Conservation (phyloP, 64 coral and sea anemone species). For the Montipora cactus region DNA sequence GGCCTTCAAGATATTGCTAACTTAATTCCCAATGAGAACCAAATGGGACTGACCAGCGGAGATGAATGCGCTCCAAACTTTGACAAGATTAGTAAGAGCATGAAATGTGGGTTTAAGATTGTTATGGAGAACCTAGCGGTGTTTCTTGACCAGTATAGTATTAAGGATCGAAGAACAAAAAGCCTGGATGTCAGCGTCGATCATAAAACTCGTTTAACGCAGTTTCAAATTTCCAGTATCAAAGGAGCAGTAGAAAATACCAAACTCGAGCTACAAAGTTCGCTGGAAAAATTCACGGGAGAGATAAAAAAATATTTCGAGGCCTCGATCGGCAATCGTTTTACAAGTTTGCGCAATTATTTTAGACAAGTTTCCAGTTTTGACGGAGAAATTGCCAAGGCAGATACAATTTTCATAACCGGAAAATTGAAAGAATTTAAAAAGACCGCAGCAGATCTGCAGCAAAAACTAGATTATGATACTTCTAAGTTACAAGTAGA, state of each 20-base stretch:
- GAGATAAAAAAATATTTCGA: slow-evolving; percentile 55
- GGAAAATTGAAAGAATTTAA: slow-evolving; percentile 23
- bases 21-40: slow-evolving; percentile 23
- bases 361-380: slow-evolving; percentile 33
- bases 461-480: slow-evolving; percentile 35
- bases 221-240: slow-evolving; percentile 62
- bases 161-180: slow-evolving; percentile 38
- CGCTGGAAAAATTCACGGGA: slow-evolving; percentile 23
- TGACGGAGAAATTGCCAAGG: slow-evolving; percentile 41
- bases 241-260: slow-evolving; percentile 57
- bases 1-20: slow-evolving; percentile 41
- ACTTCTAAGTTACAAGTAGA: slow-evolving; percentile 27
- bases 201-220: slow-evolving; percentile 35
- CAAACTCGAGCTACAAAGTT: slow-evolving; percentile 53
- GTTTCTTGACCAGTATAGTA: slow-evolving; percentile 40
- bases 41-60: slow-evolving; percentile 47
- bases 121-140: slow-evolving; percentile 39
- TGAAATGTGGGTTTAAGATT: slow-evolving; percentile 54
- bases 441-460: slow-evolving; percentile 2
- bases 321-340: slow-evolving; percentile 44
- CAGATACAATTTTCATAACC: slow-evolving; percentile 57
- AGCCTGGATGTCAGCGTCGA: slow-evolving; percentile 11
- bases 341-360: slow-evolving; percentile 33
- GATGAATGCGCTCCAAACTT: slow-evolving; percentile 44
- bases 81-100: slow-evolving; percentile 37